phyloP scores from a whole-genome alignment of 2,113 vertebrate genomes.

The Mohoua ochrocephala region DNA sequence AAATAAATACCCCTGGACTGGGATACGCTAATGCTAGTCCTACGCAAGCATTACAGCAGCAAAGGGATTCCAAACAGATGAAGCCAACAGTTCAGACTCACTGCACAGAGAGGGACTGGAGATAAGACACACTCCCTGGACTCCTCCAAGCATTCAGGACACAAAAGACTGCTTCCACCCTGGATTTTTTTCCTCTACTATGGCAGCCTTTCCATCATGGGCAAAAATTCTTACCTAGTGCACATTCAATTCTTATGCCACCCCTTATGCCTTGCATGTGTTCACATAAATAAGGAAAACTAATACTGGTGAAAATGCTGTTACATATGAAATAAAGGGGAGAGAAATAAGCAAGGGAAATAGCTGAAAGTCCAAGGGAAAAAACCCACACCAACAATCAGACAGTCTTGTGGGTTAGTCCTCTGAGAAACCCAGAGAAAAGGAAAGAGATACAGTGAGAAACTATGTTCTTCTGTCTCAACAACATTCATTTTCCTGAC shows the following conservation, averaged over 20 bases:
- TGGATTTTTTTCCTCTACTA: neutral
- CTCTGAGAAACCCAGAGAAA: neutral
- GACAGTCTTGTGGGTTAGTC: neutral
- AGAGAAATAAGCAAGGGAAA: neutral
- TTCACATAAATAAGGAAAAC: neutral
- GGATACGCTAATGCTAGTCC: neutral
- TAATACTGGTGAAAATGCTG: neutral
- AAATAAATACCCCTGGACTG: neutral
- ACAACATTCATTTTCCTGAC: neutral
- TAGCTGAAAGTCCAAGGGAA: neutral
- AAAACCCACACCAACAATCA: neutral
- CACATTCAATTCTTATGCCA: neutral
- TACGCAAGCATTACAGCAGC: neutral
- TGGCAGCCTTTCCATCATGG: neutral
- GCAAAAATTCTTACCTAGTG: neutral
- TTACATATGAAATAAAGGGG: neutral
- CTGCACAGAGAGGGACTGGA: neutral
- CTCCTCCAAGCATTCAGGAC: neutral
- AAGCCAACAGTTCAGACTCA: neutral
- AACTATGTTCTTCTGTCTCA: neutral
- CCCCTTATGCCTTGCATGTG: accelerated
- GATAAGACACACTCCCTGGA: neutral
- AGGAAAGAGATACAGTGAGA: neutral
- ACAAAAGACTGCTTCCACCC: neutral
- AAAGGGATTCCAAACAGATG: neutral